These are phyloP conservation scores for Carduelis carduelis DNA, from an alignment of 2,797 vertebrate species.

Conservation along the genomic window DNA sequence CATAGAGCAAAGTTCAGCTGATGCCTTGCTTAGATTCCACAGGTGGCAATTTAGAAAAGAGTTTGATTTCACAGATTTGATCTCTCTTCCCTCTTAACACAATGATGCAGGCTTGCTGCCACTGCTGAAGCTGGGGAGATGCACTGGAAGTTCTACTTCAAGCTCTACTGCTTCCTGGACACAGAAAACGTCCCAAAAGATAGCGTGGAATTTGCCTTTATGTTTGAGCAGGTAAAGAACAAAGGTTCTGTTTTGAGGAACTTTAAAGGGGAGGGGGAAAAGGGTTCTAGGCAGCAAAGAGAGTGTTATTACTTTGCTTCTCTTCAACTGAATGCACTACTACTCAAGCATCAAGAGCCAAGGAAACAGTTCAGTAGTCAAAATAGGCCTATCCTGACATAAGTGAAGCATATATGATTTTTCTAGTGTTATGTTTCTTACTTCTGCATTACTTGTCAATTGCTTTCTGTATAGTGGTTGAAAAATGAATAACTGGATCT, in stretches of 20 bases:
- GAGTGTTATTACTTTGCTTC: neutral
- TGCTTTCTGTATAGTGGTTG: neutral
- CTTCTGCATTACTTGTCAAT: neutral
- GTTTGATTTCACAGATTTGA: neutral
- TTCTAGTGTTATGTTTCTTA: neutral
- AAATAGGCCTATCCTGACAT: neutral
- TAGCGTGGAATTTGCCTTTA: constrained; percentile 97
- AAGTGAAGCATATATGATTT: neutral
- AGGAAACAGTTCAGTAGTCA: neutral
- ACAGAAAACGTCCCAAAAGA: constrained; percentile 89
- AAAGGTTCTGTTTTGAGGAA: neutral
- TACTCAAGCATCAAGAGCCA: neutral
- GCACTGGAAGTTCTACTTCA: constrained; percentile 97
- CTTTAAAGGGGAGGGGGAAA: neutral
- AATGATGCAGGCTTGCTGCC: constrained; percentile 75
- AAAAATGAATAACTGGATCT: neutral
- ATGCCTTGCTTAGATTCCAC: neutral
- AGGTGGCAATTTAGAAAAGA: neutral
- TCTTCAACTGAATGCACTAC: neutral
- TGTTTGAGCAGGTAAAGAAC: constrained; percentile 93
- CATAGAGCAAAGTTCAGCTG: neutral
- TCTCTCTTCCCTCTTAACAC: neutral
- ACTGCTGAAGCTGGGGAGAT: constrained; percentile 78
- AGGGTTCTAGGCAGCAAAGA: neutral
- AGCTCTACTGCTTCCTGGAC: constrained; percentile 97